phyloP scores from a whole-genome alignment of 2,888 invertebrate species.

The Plebejus argus region DNA sequence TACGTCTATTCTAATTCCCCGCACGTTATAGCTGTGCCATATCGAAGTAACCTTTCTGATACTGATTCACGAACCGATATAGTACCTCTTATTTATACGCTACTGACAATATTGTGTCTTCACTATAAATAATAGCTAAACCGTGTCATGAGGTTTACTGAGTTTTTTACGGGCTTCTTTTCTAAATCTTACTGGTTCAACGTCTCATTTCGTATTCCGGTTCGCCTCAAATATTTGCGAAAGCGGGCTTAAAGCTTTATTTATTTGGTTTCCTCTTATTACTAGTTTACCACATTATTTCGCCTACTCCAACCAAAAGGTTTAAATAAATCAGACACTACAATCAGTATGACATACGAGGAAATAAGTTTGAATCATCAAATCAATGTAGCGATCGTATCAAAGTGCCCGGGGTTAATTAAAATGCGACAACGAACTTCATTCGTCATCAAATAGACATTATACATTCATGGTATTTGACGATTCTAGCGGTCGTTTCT shows the following conservation, averaged over 20 bases:
- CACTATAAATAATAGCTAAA: conserved; percentile 19
- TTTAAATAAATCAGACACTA: background rate
- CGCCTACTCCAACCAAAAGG: background rate
- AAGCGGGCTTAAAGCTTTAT: background rate
- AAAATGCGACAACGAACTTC: background rate
- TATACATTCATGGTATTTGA: background rate
- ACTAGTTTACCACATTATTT: background rate
- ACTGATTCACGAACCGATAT: conserved; percentile 59
- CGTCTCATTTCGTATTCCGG: background rate
- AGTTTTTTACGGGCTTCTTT: conserved; percentile 3
- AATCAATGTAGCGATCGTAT: conserved; percentile 16
- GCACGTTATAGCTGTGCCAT: background rate
- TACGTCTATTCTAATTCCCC: background rate
- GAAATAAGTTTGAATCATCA: conserved; percentile 12
- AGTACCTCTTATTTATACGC: conserved; percentile 35
- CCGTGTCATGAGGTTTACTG: background rate
- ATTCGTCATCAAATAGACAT: background rate
- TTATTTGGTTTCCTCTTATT: background rate
- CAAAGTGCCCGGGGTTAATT: conserved; percentile 4
- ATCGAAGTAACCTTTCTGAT: conserved; percentile 52
- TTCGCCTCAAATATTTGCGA: background rate
- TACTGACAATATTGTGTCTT: conserved; percentile 18
- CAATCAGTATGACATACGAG: background rate
- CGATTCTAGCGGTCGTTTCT: background rate
- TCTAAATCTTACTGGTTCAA: background rate